Evolutionary conservation across 2,113 vertebrate species (phyloP).

Genomic region (Alosa alosa): DNA sequence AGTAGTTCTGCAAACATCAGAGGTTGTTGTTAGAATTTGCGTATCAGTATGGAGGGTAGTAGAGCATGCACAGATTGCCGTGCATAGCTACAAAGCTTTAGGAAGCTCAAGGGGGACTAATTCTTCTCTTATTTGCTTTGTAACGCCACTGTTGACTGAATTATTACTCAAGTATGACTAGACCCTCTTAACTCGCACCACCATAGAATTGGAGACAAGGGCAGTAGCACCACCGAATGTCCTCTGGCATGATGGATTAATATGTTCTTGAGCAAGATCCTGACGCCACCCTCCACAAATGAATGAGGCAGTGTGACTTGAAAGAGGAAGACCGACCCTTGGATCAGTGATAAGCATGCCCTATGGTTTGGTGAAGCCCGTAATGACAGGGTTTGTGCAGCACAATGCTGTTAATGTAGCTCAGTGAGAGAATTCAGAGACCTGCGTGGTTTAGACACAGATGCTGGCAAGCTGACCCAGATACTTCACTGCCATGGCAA

Average conservation of each 20-base stretch:
- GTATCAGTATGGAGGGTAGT: neutral
- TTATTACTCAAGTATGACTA: neutral
- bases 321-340: neutral
- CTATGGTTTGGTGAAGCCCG: neutral
- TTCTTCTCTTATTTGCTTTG: neutral
- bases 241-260: neutral
- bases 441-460: neutral
- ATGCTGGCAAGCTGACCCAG: slow-evolving; percentile 12
- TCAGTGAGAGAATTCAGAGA: neutral
- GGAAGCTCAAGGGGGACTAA: neutral
- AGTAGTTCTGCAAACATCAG: neutral
- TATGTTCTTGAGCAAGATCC: neutral
- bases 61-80: neutral
- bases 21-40: neutral
- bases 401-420: neutral
- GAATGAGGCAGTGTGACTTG: neutral
- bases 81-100: neutral
- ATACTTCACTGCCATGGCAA: neutral
- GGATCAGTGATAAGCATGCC: neutral
- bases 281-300: neutral
- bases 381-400: neutral
- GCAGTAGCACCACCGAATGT: too few species aligned
- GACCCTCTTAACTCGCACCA: neutral
- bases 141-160: neutral
- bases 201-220: neutral